These are phyloP conservation scores for Crotophaga sulcirostris DNA, from an alignment of 2,113 vertebrate species.

Conservation along the genomic window DNA sequence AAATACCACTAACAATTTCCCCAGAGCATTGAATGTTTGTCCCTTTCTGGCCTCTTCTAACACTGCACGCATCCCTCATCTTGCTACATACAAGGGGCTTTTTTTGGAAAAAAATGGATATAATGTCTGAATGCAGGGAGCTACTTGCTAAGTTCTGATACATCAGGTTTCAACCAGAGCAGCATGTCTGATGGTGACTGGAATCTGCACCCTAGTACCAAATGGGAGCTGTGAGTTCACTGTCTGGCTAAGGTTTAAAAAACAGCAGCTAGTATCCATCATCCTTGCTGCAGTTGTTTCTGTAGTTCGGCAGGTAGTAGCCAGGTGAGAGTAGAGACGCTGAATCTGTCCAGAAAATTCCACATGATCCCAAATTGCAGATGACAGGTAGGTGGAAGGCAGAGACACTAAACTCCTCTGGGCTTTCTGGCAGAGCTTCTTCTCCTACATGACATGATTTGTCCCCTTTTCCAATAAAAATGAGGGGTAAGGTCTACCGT, in stretches of 20 bases:
- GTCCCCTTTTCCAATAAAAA: not conserved
- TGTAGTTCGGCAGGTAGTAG: not conserved
- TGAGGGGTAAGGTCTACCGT: accelerated
- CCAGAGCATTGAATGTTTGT: not conserved
- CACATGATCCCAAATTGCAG: not conserved
- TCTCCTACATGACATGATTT: not conserved
- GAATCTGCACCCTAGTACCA: not conserved
- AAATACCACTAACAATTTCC: not conserved
- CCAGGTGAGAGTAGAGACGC: not conserved
- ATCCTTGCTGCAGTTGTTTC: not conserved
- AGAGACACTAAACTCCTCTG: not conserved
- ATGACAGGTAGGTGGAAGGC: not conserved
- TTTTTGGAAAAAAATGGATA: not conserved
- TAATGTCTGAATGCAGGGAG: not conserved
- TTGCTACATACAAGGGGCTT: not conserved
- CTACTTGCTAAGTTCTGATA: not conserved
- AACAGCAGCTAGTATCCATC: not conserved
- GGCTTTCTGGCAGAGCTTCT: not conserved
- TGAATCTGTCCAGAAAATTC: not conserved
- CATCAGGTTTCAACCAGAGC: not conserved
- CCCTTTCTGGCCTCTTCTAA: not conserved
- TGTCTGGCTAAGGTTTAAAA: not conserved
- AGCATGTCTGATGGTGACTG: accelerated
- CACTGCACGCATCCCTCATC: not conserved
- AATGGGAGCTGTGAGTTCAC: not conserved